These are phyloP conservation scores for Tamandua tetradactyla DNA, from an alignment of 2,797 vertebrate species.

Conservation along the genomic window DNA sequence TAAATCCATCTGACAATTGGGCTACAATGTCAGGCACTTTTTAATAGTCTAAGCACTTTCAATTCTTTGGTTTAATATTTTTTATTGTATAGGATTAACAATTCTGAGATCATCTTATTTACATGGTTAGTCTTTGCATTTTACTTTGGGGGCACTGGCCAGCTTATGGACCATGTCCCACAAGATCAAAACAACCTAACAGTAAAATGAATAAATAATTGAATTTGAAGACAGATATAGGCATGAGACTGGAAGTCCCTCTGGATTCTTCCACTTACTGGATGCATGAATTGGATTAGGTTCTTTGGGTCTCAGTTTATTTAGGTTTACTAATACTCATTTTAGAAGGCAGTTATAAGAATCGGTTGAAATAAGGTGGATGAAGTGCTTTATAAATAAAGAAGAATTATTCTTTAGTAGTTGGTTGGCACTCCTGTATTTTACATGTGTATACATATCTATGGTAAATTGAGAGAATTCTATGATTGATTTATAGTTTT, in stretches of 20 bases:
- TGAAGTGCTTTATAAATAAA: not conserved
- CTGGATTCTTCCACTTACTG: not conserved
- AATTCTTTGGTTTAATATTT: not conserved
- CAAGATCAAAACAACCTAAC: not conserved
- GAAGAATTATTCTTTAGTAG: not conserved
- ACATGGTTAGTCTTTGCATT: not conserved
- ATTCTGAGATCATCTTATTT: not conserved
- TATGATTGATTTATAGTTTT: not conserved
- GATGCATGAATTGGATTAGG: not conserved
- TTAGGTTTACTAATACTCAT: not conserved
- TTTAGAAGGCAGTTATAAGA: not conserved
- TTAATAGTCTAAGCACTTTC: not conserved
- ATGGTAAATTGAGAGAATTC: not conserved
- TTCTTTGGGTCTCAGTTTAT: not conserved
- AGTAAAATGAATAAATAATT: not conserved
- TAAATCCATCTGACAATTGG: not conserved
- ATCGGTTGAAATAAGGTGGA: not conserved
- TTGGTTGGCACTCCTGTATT: not conserved
- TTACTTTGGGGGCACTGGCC: not conserved
- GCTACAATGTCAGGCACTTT: not conserved
- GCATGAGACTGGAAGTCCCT: not conserved
- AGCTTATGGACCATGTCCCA: too few species aligned
- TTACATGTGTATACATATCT: not conserved
- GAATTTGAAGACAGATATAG: not conserved
- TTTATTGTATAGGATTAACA: not conserved